Evolutionary conservation across 2,888 invertebrate genomes (phyloP).

Genomic region (Plemyria rubiginata): DNA sequence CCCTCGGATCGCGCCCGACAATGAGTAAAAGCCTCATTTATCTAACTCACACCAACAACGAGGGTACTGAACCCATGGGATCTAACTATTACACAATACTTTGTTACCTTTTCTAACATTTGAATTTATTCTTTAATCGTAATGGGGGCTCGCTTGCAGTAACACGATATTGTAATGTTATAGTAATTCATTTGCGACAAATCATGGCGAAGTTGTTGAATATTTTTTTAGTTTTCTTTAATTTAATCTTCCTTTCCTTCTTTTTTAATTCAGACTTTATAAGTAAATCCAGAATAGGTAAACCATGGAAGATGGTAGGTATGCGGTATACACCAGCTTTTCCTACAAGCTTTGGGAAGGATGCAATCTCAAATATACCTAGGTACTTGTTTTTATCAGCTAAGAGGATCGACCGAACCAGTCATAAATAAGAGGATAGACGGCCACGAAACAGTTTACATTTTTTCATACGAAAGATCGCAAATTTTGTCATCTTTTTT

Average conservation of each 20-base stretch:
- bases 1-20: conserved; percentile 40
- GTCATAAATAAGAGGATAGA: too few species aligned
- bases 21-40: conserved; percentile 57
- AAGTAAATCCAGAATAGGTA: neutral
- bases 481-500: too few species aligned
- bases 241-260: too few species aligned
- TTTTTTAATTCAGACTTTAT: too few species aligned
- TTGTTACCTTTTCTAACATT: conserved; percentile 44
- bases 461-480: too few species aligned
- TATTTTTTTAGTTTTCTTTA: too few species aligned
- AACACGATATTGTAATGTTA: conserved; percentile 56
- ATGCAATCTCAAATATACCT: neutral
- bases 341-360: too few species aligned
- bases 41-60: conserved; percentile 52
- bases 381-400: neutral
- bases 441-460: too few species aligned
- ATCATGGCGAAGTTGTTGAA: conserved; percentile 38
- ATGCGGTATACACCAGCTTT: neutral
- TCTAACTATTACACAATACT: conserved; percentile 46
- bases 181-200: conserved; percentile 67
- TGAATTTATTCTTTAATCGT: conserved; percentile 40
- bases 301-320: too few species aligned
- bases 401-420: neutral
- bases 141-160: conserved; percentile 46
- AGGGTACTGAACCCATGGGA: conserved; percentile 46